Conservation (phyloP, 2,888 invertebrate species). For the Drosophila picticornis region DNA sequence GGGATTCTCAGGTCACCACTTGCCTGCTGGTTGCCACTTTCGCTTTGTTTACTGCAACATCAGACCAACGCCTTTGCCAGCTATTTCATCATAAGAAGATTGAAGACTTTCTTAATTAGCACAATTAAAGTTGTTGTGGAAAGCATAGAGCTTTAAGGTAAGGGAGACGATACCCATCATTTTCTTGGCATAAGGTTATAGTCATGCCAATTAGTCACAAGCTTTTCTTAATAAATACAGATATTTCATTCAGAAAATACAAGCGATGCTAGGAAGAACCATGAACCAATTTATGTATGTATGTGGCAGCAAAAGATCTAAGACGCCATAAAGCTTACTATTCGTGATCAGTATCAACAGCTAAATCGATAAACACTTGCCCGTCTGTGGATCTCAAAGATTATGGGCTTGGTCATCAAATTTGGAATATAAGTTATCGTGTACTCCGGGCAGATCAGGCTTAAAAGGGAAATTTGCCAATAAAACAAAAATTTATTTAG, state of each 20-base stretch:
- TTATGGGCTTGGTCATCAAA: background rate
- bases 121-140: background rate
- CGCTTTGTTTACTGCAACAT: slow-evolving; percentile 1
- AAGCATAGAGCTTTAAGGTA: background rate
- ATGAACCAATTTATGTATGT: background rate
- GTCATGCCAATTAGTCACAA: background rate
- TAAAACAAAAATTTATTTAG: background rate
- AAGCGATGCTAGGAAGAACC: too few species aligned
- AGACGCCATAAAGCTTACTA: background rate
- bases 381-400: background rate
- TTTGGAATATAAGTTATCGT: background rate
- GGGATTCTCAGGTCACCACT: slow-evolving; percentile 1
- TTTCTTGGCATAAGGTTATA: background rate
- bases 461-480: background rate
- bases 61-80: background rate
- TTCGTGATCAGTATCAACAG: background rate
- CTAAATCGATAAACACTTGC: background rate
- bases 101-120: slow-evolving; percentile 9
- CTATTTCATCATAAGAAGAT: background rate
- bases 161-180: background rate
- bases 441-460: background rate
- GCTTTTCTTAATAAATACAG: background rate
- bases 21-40: background rate
- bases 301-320: background rate
- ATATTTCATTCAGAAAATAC: background rate